phyloP scores from a whole-genome alignment of 2,888 invertebrate species.

The Tineola bisselliella region DNA sequence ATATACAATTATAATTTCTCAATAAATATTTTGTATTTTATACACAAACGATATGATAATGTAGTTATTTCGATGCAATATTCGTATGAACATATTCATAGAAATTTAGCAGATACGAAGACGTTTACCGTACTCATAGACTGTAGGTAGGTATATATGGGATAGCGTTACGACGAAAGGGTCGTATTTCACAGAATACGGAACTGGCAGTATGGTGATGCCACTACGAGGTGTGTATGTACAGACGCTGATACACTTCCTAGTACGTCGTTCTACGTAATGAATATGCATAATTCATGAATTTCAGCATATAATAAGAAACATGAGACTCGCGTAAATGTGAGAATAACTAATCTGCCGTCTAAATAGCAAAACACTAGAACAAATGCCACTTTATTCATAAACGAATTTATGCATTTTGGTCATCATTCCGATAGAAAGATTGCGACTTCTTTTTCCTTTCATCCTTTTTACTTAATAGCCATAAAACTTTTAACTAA shows the following conservation, averaged over 20 bases:
- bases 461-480: conserved; percentile 45
- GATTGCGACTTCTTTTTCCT: conserved; percentile 27
- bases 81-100: neutral
- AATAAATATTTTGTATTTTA: neutral
- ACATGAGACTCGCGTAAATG: conserved; percentile 7
- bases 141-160: neutral
- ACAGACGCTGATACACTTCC: neutral
- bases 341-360: neutral
- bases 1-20: neutral
- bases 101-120: neutral
- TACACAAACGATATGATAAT: neutral
- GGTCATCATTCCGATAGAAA: neutral
- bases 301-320: conserved; percentile 8
- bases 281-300: conserved; percentile 12
- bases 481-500: conserved; percentile 52
- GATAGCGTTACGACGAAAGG: neutral
- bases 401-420: neutral
- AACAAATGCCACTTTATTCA: neutral
- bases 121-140: neutral
- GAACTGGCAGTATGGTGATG: conserved; percentile 9
- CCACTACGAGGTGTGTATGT: neutral
- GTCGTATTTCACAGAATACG: conserved; percentile 9
- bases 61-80: neutral
- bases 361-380: neutral
- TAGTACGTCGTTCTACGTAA: conserved; percentile 2